Evolutionary conservation across 2,888 invertebrate species (phyloP).

Genomic region (Torymus tubicola): DNA sequence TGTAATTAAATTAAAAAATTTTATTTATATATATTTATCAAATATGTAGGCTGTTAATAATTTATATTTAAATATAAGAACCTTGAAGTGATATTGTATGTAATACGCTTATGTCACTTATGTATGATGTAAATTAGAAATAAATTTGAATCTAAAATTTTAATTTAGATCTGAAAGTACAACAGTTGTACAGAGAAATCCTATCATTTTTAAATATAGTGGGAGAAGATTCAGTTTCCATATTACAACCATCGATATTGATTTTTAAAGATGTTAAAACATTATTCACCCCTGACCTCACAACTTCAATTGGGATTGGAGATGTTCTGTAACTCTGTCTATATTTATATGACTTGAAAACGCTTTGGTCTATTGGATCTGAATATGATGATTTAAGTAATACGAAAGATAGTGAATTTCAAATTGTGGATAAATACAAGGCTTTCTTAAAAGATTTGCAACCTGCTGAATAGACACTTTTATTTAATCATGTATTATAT

Average conservation of each 20-base stretch:
- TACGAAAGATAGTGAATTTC: constrained; percentile 80
- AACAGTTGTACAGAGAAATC: constrained; percentile 48
- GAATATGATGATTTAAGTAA: constrained; percentile 86
- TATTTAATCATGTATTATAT: constrained; percentile 8
- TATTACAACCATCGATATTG: too few relatives aligned
- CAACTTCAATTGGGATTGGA: too few relatives aligned
- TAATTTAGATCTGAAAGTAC: constrained; percentile 29
- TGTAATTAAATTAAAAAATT: not conserved
- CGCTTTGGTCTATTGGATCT: constrained; percentile 92
- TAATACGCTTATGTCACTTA: not conserved
- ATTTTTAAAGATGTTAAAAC: too few relatives aligned
- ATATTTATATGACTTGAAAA: constrained; percentile 96
- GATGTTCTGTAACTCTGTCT: too few relatives aligned
- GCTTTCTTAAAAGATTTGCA: constrained; percentile 81
- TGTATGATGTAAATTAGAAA: constrained; percentile 47
- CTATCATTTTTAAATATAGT: too few relatives aligned
- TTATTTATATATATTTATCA: constrained; percentile 3
- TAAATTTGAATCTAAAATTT: constrained; percentile 25
- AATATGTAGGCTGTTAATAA: not conserved
- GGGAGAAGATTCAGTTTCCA: too few relatives aligned
- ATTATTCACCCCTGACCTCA: too few relatives aligned
- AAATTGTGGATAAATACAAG: constrained; percentile 84
- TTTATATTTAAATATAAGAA: constrained; percentile 8
- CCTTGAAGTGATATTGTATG: constrained; percentile 14
- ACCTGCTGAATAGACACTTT: constrained; percentile 77